Conservation (phyloP, 2,113 vertebrate species). For the Ceyx cyanopectus region DNA sequence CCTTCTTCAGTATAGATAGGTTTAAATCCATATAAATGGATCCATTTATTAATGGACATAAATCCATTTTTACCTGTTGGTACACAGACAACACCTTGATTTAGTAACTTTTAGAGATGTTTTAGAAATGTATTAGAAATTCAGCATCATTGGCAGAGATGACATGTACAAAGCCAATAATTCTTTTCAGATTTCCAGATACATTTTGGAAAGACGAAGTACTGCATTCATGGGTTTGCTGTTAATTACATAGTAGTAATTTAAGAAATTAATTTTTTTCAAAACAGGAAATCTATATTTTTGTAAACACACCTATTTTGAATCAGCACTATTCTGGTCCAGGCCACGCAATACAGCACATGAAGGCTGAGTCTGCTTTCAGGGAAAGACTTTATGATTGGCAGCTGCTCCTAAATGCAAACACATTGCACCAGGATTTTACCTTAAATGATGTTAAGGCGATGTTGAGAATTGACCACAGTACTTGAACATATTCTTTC, state of each 20-base stretch:
- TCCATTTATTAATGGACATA: no score
- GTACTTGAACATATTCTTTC: neutral
- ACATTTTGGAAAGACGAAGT: neutral
- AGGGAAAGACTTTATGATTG: neutral
- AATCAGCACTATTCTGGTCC: neutral
- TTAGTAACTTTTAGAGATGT: neutral
- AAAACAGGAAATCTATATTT: neutral
- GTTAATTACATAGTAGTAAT: neutral
- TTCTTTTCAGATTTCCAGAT: neutral
- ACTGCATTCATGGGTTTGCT: neutral
- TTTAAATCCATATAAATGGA: no score
- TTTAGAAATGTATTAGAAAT: neutral
- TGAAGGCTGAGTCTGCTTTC: neutral
- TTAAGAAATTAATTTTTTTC: neutral
- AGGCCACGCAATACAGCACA: neutral
- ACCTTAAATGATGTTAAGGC: neutral
- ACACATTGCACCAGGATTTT: neutral
- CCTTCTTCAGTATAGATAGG: neutral
- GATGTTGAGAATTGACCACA: neutral
- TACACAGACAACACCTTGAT: neutral
- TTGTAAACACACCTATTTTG: neutral
- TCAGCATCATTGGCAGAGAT: neutral
- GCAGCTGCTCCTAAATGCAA: neutral
- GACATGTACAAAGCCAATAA: neutral
- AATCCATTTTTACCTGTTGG: neutral